Conservation (phyloP, 2,888 invertebrate genomes). For the Cheilosia vulpina region DNA sequence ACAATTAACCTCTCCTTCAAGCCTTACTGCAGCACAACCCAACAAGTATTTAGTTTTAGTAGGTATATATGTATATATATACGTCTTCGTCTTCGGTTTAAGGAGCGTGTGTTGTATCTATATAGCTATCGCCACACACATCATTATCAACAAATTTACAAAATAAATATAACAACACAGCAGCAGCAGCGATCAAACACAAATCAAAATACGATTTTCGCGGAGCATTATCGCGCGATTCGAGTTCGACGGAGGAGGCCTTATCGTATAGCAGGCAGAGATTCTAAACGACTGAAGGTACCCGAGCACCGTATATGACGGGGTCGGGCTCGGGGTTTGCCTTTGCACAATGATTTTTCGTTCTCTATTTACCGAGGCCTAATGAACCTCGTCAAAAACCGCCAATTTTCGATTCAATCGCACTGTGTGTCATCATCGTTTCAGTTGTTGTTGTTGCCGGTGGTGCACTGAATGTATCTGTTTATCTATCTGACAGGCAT, state of each 20-base stretch:
- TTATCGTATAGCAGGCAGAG: constrained; percentile 15
- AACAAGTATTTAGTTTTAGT: neutral
- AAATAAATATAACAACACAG: constrained; percentile 78
- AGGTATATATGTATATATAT: constrained; percentile 37
- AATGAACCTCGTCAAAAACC: constrained; percentile 74
- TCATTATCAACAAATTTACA: constrained; percentile 82
- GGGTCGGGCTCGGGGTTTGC: constrained; percentile 18
- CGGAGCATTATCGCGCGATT: constrained; percentile 76
- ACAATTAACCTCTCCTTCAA: constrained; percentile 46
- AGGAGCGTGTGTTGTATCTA: constrained; percentile 43
- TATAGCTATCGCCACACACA: constrained; percentile 64
- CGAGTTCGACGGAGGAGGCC: constrained; percentile 8
- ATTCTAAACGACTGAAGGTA: constrained; percentile 15
- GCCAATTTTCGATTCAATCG: constrained; percentile 67
- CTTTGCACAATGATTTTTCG: constrained; percentile 52
- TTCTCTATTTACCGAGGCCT: constrained; percentile 65
- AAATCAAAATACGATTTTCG: constrained; percentile 81
- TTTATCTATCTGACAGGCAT: constrained; percentile 46
- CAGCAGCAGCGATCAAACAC: constrained; percentile 79
- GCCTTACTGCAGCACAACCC: constrained; percentile 22
- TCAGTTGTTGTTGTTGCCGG: constrained; percentile 13
- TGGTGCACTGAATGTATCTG: constrained; percentile 1
- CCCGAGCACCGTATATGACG: neutral
- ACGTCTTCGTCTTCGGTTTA: constrained; percentile 4
- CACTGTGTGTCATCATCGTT: constrained; percentile 13